Evolutionary conservation across 2,797 vertebrate genomes (phyloP).

Genomic region (Synanceia verrucosa): DNA sequence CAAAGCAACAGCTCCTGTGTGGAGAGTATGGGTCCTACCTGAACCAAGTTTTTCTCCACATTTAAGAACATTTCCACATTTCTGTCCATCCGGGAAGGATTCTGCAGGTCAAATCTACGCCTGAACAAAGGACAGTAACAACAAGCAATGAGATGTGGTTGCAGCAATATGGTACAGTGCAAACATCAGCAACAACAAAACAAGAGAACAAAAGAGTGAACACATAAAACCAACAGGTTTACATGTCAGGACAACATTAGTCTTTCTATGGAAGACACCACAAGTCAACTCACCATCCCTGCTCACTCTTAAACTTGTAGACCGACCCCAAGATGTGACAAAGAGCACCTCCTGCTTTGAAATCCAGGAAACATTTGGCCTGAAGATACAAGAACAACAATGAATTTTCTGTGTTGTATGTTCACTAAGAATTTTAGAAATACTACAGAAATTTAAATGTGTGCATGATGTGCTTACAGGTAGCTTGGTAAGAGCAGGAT

Average conservation of each 20-base stretch:
- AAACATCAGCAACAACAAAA: background rate
- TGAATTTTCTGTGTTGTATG: too few relatives aligned
- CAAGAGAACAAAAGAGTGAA: background rate
- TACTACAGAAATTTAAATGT: background rate
- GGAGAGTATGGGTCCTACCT: constrained; percentile 76
- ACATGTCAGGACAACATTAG: background rate
- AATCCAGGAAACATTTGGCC: constrained; percentile 98
- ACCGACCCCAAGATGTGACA: constrained; percentile 97
- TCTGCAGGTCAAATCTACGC: constrained; percentile 97
- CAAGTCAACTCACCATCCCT: constrained; percentile 92
- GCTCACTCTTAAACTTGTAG: constrained; percentile 98
- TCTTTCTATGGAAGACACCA: background rate
- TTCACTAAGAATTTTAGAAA: background rate
- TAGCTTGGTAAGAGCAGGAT: constrained; percentile 97
- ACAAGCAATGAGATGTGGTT: background rate
- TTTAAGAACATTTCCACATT: constrained; percentile 99
- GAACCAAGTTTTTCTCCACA: constrained; percentile 97
- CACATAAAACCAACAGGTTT: background rate
- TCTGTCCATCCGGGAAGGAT: constrained; percentile 97
- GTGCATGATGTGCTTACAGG: constrained; percentile 91
- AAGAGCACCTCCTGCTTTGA: constrained; percentile 94
- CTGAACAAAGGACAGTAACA: constrained; percentile 67
- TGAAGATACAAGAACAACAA: constrained; percentile 55
- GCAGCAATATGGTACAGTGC: background rate
- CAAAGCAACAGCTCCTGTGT: background rate